Evolutionary conservation across 1,140 invertebrate species (phyloP).

Genomic region (Neodiprion virginianus): DNA sequence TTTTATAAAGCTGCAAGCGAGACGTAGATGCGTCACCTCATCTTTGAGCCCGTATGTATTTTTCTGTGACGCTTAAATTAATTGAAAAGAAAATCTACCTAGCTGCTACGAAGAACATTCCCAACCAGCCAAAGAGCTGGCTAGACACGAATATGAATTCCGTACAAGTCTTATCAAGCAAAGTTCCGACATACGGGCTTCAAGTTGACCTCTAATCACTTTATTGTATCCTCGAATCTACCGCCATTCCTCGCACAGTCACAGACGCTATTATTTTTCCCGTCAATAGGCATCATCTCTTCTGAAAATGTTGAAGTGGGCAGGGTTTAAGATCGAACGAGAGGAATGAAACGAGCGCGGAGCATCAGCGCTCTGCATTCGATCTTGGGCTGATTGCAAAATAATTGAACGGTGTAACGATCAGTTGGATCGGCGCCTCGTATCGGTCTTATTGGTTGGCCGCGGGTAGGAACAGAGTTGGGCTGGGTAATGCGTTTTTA

Average conservation of each 20-base stretch:
- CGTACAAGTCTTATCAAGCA: too few species aligned
- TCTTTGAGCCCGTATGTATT: too few species aligned
- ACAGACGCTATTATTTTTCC: neutral
- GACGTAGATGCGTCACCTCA: too few species aligned
- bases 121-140: too few species aligned
- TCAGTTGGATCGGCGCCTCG: slow-evolving; percentile 42
- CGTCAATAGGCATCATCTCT: neutral
- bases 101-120: neutral
- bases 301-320: neutral
- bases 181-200: too few species aligned
- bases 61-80: neutral
- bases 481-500: slow-evolving; percentile 57
- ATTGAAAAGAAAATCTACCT: neutral
- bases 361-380: neutral
- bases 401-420: slow-evolving; percentile 53
- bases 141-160: too few species aligned
- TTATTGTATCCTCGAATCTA: too few species aligned
- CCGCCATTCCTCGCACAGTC: too few species aligned
- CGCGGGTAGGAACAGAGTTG: slow-evolving; percentile 22
- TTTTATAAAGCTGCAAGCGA: neutral
- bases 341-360: neutral
- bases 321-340: neutral
- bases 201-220: too few species aligned
- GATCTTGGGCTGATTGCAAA: slow-evolving; percentile 48
- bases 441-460: slow-evolving; percentile 50